phyloP scores from a whole-genome alignment of 2,888 invertebrate species.

The Disparrhopalites patrizii region DNA sequence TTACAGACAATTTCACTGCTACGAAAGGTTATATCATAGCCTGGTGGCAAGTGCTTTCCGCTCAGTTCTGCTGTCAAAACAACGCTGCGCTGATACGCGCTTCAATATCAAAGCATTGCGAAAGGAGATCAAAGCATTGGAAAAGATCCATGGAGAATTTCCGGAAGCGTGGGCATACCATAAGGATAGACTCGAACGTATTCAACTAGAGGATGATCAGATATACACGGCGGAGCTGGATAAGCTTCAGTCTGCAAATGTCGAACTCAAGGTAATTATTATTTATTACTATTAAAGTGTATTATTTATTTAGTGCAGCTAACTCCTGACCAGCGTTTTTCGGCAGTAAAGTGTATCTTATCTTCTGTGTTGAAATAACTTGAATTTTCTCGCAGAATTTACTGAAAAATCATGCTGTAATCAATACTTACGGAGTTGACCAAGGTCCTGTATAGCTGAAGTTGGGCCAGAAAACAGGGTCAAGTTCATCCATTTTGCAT shows the following conservation, averaged over 20 bases:
- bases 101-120: not conserved
- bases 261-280: not conserved
- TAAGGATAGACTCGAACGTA: not conserved
- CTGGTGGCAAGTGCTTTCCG: not conserved
- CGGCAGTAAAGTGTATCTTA: too few relatives aligned
- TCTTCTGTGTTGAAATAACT: too few relatives aligned
- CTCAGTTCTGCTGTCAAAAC: not conserved
- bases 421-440: too few relatives aligned
- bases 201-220: not conserved
- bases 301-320: too few relatives aligned
- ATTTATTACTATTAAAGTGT: too few relatives aligned
- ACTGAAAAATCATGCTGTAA: too few relatives aligned
- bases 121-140: not conserved
- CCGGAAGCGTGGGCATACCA: not conserved
- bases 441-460: too few relatives aligned
- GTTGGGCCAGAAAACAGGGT: too few relatives aligned
- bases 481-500: too few relatives aligned
- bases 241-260: not conserved
- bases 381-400: too few relatives aligned
- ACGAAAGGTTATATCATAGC: slow-evolving; percentile 3
- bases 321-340: too few relatives aligned
- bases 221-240: not conserved
- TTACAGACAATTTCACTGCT: not conserved
- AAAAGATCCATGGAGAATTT: slow-evolving; percentile 7
- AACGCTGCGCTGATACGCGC: not conserved